Base-by-base conservation (phyloP, 1,140 invertebrate species). In the Mamestra configurata region DNA sequence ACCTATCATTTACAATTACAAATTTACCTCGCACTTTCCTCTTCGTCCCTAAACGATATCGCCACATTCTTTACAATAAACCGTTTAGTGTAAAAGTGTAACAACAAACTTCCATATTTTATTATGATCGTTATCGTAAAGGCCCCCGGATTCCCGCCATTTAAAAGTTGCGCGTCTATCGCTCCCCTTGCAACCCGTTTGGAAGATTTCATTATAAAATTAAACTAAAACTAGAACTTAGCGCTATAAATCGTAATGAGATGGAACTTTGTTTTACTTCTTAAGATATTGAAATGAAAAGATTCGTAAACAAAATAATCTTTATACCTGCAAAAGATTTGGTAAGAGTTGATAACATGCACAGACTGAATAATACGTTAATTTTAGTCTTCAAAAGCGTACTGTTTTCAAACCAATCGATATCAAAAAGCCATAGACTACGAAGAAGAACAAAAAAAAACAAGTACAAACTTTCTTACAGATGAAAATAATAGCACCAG, bases 91-190 rank as follows among this genome's bases (percentile, higher is more conserved):
- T 86, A 91, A 91, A 88, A 86, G 88, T 86, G 84, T 90, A 91
- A 93, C 89, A 90, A 92, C 90, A 92, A 93, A 94, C 89, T 94
- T 93, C 91, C 93, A 93, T 93, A 94, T 94, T 94, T 94, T 94
- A 94, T 94, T 92, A 88, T 86, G 92, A 93, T 92, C 92, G 91
- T 94, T 92, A 94, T 94, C 92, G 90, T 94, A 93, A 94, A 93
- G 70, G 76, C 82, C 78, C 85, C 86, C 81, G 73, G 83, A 86
- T 88, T 88, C 59, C 80, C 83, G 82, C 83, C 86, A 81, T 88
- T 92, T 93, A 93, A 93, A 93, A 93, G 88, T 94, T 93, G 46
- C 78, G 79, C 85, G 80, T 84, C 78, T 86, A 80, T 82, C 77
- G 51, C 77, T 68, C 83, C 88, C 88, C 86, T 87, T 72, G 76